These are phyloP conservation scores for Temnothorax rugatulus DNA, from an alignment of 2,888 invertebrate species.

Conservation along the genomic window DNA sequence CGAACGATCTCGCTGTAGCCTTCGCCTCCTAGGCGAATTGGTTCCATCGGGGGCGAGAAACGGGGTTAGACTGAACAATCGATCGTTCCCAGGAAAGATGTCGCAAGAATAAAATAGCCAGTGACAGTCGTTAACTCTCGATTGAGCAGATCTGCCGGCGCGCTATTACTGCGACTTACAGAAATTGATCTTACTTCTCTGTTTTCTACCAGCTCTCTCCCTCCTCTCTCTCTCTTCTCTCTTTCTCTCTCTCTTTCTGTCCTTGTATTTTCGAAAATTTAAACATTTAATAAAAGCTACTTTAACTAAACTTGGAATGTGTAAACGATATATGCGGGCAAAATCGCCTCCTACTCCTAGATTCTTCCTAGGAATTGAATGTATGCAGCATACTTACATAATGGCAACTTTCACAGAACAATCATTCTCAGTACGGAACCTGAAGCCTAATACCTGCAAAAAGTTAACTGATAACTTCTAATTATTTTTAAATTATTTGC, in stretches of 20 bases:
- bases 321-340: not conserved
- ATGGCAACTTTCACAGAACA: not conserved
- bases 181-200: not conserved
- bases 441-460: not conserved
- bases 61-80: slow-evolving; percentile 45
- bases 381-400: slow-evolving; percentile 14
- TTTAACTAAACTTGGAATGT: not conserved
- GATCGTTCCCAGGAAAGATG: slow-evolving; percentile 45
- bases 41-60: slow-evolving; percentile 41
- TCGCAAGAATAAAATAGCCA: slow-evolving; percentile 23
- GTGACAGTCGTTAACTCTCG: slow-evolving; percentile 12
- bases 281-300: not conserved
- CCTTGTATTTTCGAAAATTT: not conserved
- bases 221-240: not conserved
- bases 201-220: not conserved
- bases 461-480: not conserved
- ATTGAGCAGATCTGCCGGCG: not conserved
- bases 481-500: not conserved
- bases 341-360: not conserved
- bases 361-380: not conserved
- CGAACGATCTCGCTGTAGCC: slow-evolving; percentile 43
- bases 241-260: not conserved
- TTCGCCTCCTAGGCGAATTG: slow-evolving; percentile 13
- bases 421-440: not conserved
- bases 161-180: not conserved